Conservation (phyloP, 2,797 vertebrate genomes). For the Anniella stebbinsi region DNA sequence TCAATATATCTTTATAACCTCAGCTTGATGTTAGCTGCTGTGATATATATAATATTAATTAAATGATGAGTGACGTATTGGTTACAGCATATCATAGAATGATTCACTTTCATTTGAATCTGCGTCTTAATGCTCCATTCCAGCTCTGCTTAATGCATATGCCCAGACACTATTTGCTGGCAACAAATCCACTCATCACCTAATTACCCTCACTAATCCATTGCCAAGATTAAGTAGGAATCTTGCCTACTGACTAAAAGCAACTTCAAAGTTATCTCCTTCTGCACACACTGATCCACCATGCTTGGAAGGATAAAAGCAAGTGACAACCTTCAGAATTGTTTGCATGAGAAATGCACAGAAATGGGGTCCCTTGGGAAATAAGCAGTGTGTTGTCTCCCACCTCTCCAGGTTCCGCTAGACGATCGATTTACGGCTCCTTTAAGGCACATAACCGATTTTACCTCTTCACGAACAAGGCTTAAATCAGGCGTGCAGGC, state of each 20-base stretch:
- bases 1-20: constrained; percentile 46
- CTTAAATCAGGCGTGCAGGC: no score
- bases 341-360: not conserved
- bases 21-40: constrained; percentile 35
- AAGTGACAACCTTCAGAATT: constrained; percentile 16
- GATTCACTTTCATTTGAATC: constrained; percentile 41
- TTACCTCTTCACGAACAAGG: no score
- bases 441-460: no score
- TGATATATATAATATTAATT: constrained; percentile 53
- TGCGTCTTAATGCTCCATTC: constrained; percentile 36
- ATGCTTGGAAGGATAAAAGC: constrained; percentile 49
- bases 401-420: no score
- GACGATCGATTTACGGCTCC: no score
- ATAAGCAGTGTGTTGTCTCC: not conserved
- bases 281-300: constrained; percentile 50
- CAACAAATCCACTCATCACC: constrained; percentile 64
- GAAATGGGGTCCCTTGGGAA: not conserved
- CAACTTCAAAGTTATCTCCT: constrained; percentile 60
- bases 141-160: constrained; percentile 39
- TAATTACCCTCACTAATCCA: constrained; percentile 63
- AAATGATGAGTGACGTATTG: constrained; percentile 43
- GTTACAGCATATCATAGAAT: constrained; percentile 44
- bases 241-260: constrained; percentile 57
- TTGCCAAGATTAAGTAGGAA: constrained; percentile 64
- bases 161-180: constrained; percentile 57